Conservation (phyloP, 23 tunicate genomes). For the Diplosoma virens region DNA sequence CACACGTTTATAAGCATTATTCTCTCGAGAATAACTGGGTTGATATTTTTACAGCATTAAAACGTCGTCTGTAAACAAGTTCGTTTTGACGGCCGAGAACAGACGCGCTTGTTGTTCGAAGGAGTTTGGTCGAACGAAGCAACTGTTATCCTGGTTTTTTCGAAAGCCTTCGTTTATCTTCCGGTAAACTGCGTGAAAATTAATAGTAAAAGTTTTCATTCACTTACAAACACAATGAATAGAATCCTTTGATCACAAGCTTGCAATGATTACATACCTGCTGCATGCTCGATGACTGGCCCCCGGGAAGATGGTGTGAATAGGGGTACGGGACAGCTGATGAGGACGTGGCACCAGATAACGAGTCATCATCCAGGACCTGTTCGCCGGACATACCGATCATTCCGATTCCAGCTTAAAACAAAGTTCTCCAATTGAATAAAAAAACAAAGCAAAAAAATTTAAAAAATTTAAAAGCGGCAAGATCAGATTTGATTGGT, state of each 20-base stretch:
- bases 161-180: conserved; percentile 5
- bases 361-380: neutral
- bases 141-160: neutral
- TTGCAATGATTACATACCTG: too few species aligned
- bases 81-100: too few species aligned
- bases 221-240: too few species aligned
- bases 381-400: neutral
- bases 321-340: neutral
- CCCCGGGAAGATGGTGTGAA: neutral
- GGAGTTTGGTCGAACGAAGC: neutral
- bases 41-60: too few species aligned
- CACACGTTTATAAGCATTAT: neutral
- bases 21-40: too few species aligned
- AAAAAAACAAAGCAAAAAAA: too few species aligned
- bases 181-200: conserved; percentile 22
- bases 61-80: too few species aligned
- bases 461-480: too few species aligned
- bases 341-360: neutral
- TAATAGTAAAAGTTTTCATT: too few species aligned
- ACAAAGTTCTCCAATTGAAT: too few species aligned
- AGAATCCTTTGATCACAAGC: too few species aligned
- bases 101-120: neutral
- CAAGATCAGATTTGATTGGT: too few species aligned
- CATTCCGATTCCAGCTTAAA: conserved; percentile 5
- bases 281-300: neutral